phyloP scores from a whole-genome alignment of 2,888 invertebrate genomes.

The Acleris cristana region DNA sequence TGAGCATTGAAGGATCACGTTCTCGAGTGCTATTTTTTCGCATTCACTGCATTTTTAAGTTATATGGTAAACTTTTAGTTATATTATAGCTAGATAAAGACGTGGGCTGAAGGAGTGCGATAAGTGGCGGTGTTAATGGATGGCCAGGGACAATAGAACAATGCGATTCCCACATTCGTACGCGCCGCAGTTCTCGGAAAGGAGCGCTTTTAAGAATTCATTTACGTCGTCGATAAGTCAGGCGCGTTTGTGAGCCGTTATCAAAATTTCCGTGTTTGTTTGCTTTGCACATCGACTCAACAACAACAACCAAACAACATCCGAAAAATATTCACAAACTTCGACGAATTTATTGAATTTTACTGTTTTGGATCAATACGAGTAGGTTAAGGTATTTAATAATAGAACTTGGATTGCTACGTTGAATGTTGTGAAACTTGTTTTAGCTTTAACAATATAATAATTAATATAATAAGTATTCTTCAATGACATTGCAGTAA shows the following conservation, averaged over 20 bases:
- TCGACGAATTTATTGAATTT: no score
- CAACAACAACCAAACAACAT: no score
- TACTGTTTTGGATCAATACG: no score
- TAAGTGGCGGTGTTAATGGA: slow-evolving; percentile 67
- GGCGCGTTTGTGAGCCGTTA: slow-evolving; percentile 19
- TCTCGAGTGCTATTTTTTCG: not conserved
- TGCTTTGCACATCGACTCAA: no score
- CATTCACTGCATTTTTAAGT: slow-evolving; percentile 3
- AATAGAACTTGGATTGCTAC: no score
- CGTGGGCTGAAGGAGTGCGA: slow-evolving; percentile 61
- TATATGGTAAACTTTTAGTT: slow-evolving; percentile 18
- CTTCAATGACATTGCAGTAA: not conserved
- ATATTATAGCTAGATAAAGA: slow-evolving; percentile 41
- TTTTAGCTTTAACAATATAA: no score
- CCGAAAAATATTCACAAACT: no score
- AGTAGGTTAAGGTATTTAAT: no score
- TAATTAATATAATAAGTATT: not conserved
- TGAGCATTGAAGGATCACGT: not conserved
- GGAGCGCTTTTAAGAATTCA: slow-evolving; percentile 44
- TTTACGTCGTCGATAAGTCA: slow-evolving; percentile 30
- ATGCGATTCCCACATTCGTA: slow-evolving; percentile 76
- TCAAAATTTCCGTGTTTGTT: not conserved
- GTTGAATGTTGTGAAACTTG: no score
- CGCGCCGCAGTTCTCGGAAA: slow-evolving; percentile 64
- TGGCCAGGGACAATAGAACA: slow-evolving; percentile 77